Conservation (phyloP, 2,888 invertebrate genomes). For the Drosophila histrio region DNA sequence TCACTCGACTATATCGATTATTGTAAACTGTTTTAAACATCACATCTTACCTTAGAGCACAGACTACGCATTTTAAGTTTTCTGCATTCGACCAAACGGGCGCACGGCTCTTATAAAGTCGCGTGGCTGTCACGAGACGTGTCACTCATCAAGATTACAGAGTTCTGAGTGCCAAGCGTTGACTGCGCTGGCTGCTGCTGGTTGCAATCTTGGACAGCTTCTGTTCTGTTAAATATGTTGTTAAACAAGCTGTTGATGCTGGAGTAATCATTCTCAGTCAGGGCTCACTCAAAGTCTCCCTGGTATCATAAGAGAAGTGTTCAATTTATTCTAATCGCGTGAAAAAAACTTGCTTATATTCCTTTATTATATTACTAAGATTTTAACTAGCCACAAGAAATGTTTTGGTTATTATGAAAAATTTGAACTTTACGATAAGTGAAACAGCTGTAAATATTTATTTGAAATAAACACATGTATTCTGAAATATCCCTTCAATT, state of each 20-base stretch:
- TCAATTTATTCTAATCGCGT: background rate
- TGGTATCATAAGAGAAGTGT: background rate
- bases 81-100: constrained; percentile 31
- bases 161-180: background rate
- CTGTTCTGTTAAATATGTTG: constrained; percentile 50
- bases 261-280: constrained; percentile 14
- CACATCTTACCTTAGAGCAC: constrained; percentile 56
- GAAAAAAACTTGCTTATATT: background rate
- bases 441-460: background rate
- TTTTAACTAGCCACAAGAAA: background rate
- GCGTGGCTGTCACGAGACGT: constrained; percentile 60
- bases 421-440: background rate
- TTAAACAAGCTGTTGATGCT: constrained; percentile 47
- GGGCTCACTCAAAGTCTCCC: constrained; percentile 1
- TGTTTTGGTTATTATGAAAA: background rate
- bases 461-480: constrained; percentile 5
- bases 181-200: background rate
- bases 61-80: constrained; percentile 57
- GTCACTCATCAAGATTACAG: constrained; percentile 63
- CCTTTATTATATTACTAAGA: background rate
- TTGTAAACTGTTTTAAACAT: background rate
- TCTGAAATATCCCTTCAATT: background rate
- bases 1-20: background rate
- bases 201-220: constrained; percentile 41
- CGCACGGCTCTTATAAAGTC: constrained; percentile 67